A percentile compares a stretch with the other conserved stretches of the same genome.
phyloP scores from a whole-genome alignment of 2,113 vertebrate species.

The Aplodontia rufa region DNA sequence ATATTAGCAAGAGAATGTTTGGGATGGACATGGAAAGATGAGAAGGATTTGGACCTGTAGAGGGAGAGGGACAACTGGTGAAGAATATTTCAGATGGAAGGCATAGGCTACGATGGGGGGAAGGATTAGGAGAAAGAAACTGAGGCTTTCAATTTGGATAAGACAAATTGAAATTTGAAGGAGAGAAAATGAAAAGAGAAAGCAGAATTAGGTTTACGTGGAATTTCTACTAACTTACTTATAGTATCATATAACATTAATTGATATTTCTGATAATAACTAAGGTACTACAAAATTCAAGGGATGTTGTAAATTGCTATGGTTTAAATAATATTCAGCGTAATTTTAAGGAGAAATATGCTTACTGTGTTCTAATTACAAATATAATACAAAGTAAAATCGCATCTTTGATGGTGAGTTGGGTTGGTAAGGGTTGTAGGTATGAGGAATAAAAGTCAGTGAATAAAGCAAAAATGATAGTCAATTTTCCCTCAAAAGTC shows the following conservation, averaged over 20 bases:
- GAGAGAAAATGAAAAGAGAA: not conserved
- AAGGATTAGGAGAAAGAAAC: not conserved
- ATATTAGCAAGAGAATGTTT: constrained; percentile 2
- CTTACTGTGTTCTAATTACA: constrained; percentile 19
- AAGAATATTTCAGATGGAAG: not conserved
- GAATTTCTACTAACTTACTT: not conserved
- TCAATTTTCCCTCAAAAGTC: constrained; percentile 1
- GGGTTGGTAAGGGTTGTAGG: not conserved
- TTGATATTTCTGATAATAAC: not conserved
- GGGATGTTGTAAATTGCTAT: not conserved
- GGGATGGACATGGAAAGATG: not conserved
- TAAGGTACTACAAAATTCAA: constrained; percentile 27
- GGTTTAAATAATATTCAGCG: not conserved
- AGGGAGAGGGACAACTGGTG: not conserved
- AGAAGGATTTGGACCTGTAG: not conserved
- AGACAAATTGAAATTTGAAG: not conserved
- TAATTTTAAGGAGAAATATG: not conserved
- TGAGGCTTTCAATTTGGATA: not conserved
- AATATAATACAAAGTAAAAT: not conserved
- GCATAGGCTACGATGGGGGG: not conserved
- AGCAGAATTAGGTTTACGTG: not conserved
- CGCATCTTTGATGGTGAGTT: not conserved
- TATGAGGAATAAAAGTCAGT: not conserved
- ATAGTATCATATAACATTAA: not conserved
- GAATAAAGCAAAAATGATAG: constrained; percentile 11